These are phyloP conservation scores for Scomber scombrus DNA, from an alignment of 2,113 vertebrate genomes.

Conservation along the genomic window DNA sequence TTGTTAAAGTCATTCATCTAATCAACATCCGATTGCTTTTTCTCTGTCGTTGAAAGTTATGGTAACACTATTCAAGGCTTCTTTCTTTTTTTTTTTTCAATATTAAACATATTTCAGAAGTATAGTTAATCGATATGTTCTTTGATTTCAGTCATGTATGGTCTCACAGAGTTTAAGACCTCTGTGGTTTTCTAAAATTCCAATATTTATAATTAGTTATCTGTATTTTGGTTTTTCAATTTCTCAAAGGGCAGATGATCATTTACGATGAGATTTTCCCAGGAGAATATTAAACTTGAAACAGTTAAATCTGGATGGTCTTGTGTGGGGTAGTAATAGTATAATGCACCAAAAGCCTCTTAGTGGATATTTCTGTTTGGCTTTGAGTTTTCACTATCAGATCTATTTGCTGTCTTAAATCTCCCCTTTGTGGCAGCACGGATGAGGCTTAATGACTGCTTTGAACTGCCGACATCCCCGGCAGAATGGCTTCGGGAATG, in stretches of 20 bases:
- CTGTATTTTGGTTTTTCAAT: not conserved
- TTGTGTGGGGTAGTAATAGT: slow-evolving; percentile 55
- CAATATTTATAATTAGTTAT: slow-evolving; percentile 6
- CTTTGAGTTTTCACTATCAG: slow-evolving; percentile 75
- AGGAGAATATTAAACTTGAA: slow-evolving; percentile 75
- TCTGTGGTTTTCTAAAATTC: not conserved
- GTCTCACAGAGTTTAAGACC: not conserved
- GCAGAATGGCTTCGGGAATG: slow-evolving; percentile 82
- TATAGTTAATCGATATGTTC: not conserved
- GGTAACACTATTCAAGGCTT: not conserved
- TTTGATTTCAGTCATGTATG: not conserved
- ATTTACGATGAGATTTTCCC: slow-evolving; percentile 65
- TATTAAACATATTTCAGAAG: not conserved
- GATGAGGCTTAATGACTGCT: slow-evolving; percentile 78
- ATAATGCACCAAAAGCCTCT: slow-evolving; percentile 77
- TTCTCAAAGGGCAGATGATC: slow-evolving; percentile 1
- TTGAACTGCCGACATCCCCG: slow-evolving; percentile 69
- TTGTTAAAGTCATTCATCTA: slow-evolving; percentile 42
- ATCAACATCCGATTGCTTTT: slow-evolving; percentile 21
- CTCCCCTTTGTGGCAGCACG: slow-evolving; percentile 70
- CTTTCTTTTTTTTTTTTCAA: not conserved
- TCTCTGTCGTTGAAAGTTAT: not conserved
- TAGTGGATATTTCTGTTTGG: slow-evolving; percentile 79
- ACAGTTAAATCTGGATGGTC: slow-evolving; percentile 66
- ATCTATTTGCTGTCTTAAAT: slow-evolving; percentile 82